These are phyloP conservation scores for Campopleginae sp. DNA, from an alignment of 2,888 invertebrate genomes.

Conservation along the genomic window DNA sequence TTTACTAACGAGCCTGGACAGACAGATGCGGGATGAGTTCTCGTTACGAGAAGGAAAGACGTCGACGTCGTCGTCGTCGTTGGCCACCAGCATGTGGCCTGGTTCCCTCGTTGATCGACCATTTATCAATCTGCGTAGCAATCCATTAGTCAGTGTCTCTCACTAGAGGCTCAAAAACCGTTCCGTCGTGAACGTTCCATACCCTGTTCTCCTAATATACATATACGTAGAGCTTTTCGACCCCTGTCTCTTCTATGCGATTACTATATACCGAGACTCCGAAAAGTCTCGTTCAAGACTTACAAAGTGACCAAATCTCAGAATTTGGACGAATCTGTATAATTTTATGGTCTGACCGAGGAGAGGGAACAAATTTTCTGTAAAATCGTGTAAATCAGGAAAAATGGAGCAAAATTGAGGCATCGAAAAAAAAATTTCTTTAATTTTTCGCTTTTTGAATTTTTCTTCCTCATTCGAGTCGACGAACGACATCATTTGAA, in stretches of 20 bases:
- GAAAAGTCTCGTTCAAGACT: constrained; percentile 6
- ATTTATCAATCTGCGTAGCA: constrained; percentile 77
- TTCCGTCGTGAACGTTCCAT: constrained; percentile 65
- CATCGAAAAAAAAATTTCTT: not conserved
- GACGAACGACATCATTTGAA: not conserved
- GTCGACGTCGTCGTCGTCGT: constrained; percentile 46
- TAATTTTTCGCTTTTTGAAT: not conserved
- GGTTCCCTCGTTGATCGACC: constrained; percentile 69
- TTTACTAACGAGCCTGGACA: constrained; percentile 62
- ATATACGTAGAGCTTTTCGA: constrained; percentile 4
- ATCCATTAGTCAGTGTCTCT: constrained; percentile 79
- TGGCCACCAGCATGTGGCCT: constrained; percentile 51
- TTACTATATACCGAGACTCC: constrained; percentile 10
- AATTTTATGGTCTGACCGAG: not conserved
- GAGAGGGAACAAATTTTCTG: not conserved
- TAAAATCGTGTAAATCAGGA: too few species aligned
- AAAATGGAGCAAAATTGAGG: too few species aligned
- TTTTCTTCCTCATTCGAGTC: not conserved
- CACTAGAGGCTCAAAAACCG: constrained; percentile 74
- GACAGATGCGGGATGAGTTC: constrained; percentile 48
- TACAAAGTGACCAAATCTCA: not conserved
- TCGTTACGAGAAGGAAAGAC: constrained; percentile 54
- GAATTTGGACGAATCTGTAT: not conserved
- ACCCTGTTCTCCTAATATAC: constrained; percentile 30
- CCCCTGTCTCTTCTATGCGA: not conserved